Evolutionary conservation across 2,797 vertebrate species (phyloP), one percentile per base, ranked within the genome.

Genomic region (Microctenopoma stevenorrisi): DNA sequence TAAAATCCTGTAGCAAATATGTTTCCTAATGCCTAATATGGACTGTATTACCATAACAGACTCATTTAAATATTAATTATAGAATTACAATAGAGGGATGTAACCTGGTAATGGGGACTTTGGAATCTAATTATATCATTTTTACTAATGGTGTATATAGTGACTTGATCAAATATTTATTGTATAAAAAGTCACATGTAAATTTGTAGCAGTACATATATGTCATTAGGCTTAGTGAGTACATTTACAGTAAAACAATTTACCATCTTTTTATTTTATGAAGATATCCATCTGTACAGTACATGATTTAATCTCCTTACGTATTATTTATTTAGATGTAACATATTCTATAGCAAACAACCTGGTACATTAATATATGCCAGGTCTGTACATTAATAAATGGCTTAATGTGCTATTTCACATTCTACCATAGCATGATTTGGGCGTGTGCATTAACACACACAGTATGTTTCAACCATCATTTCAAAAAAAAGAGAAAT

Each of bases 11-110:
- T 60, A 33, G 63, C 67, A 40, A 79, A 83, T 76, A 69, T 67
- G 42, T 78, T 70, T 74, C 63, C 28, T 61, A 60, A 69, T 84
- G 78, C 68, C 80, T 84, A 79, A 82, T 80, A 83, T 81, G 74
- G 25, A 78, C 42, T 40, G 38, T 64, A 83, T 83, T 86, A 79
- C 65, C 64, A 78, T 78, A 84, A 66, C 46, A 72, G 53, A 83
- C 72, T 77, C 9, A 69, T 74, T 81, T 49, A 7, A 50, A 44
- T 64, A 64, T 66, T 75, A 68, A 67, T 81, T 63, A 75, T 44
- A 58, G 37, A 40, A 55, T 42, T 44, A 38, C 68, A 42, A 55
- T 52, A 38, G 37, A 38, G 37, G 37, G 10, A 38, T 38, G 5
- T 38, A 38, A 11, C 9, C 11, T 3, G 9, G 3, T 11, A 3